Base-by-base conservation (phyloP, 2,797 vertebrate species). In the Hirundo rustica region DNA sequence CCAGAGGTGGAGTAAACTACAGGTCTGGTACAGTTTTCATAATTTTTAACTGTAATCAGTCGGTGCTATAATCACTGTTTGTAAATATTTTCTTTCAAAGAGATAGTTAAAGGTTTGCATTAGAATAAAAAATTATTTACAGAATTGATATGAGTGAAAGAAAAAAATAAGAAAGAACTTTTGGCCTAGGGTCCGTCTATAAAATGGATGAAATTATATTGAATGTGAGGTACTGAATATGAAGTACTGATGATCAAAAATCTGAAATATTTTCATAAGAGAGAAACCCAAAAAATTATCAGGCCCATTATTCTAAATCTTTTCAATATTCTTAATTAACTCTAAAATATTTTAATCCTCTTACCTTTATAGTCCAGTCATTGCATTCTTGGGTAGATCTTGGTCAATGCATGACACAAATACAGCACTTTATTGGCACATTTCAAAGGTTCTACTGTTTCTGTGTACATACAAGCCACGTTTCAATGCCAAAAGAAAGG, bases 381-480 rank as follows among this genome's bases (percentile, higher is more conserved):
- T 19, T 55, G 3, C 3, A 29, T 64, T 57, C 29, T 21, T 78
- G 9, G 3, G 3, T 36, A 76, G 17, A 22, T 27, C 7, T 55
- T 48, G 16, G 14, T 61, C 21, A 78, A 25, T 20, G 16, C 6
- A n/a, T 27, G 13, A 66, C 11, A 34, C 1, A 53, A 85, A 76
- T 5, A 11, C 8, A 48, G 4, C 7, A 42, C 3, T 54, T 73
- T 7, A 1, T 8, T 25, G 55, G 12, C 19, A 66, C 14, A 40
- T 58, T 71, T 93, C 80, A 42, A 11, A 64, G 64, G 15, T 65
- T 61, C 22, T 53, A 5, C 17, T 72, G 3, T 11, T 42, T 68
- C 4, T 58, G 3, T 51, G 20, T 5, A 16, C 8, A 11, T 18
- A 19, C 3, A 32, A 44, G 3, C 1, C 16, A 76, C 16, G 11